Percentiles rank a stretch among this genome's conserved stretches.
phyloP scores from a whole-genome alignment of 2,888 invertebrate genomes.

The Ceratothoa steindachneri region DNA sequence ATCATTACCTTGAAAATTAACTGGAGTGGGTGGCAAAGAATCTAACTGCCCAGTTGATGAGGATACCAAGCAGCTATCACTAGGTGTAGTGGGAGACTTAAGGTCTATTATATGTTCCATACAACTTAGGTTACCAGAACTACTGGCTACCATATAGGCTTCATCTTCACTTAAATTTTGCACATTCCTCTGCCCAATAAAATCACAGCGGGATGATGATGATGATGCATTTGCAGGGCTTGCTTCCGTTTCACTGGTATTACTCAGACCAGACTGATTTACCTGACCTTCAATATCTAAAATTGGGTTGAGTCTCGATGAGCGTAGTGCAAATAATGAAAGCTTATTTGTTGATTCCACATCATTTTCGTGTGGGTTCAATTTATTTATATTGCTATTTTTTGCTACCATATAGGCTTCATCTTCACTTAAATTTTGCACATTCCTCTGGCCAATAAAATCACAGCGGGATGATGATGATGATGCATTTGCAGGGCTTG shows the following conservation, averaged over 20 bases:
- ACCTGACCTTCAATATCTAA: neutral
- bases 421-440: too few relatives aligned
- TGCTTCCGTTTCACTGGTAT: neutral
- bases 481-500: neutral
- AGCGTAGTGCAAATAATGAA: neutral
- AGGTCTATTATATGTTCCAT: neutral
- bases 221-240: neutral
- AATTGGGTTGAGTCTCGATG: neutral
- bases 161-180: neutral
- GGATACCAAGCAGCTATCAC: constrained; percentile 47
- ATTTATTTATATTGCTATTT: too few relatives aligned
- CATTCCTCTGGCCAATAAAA: too few relatives aligned
- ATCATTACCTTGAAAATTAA: constrained; percentile 40
- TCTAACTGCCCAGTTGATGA: constrained; percentile 47
- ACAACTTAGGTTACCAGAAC: neutral
- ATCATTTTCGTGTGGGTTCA: too few relatives aligned
- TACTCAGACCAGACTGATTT: neutral
- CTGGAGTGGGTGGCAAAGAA: constrained; percentile 40
- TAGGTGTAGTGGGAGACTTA: constrained; percentile 33
- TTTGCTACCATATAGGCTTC: too few relatives aligned
- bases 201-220: neutral
- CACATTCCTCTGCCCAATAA: neutral
- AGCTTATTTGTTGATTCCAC: neutral
- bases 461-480: too few relatives aligned
- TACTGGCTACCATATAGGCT: neutral